Evolutionary conservation across 2,797 vertebrate species (phyloP), one percentile per base, ranked within the genome.

Genomic region (Hozukius guyotensis): DNA sequence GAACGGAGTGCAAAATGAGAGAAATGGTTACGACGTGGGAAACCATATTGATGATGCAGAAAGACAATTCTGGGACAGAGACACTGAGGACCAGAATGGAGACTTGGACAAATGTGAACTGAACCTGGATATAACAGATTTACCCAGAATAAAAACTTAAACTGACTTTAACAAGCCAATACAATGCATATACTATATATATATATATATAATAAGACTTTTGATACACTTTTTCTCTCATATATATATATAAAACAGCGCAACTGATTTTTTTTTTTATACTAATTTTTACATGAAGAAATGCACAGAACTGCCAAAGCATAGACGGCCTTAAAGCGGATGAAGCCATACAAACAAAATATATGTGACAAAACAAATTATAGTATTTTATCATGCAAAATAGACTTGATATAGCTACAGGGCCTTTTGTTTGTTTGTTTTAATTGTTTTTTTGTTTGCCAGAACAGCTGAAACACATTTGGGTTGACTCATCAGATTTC

Each of bases 141-240:
- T 94, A 88, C 84, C 92, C 24, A 89, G 85, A 78, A 92, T 92
- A 89, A 90, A 90, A 87, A 90, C 67, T 77, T 92, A 88, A 85
- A 52, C 34, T 49, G 75, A 82, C 65, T 75, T 73, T 32, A 78
- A 68, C 22, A 86, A 81, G 79, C 75, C 56, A 83, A 68, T 56
- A 27, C 62, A 83, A 86, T 84, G 66, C 83, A 82, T 87, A 85
- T 80, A 66, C 10, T 84, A 89, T 87, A 82, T 42, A 63, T 84
- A n/a, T 84, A 89, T 87, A 82, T 42, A 88, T 27, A 89, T 87
- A 84, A 66, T 34, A 71, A 87, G 64, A 74, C 52, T 70, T 85
- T 83, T 72, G 27, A 80, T 72, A 55, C 9, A 67, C 38, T 72
- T 63, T 68, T 70, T 56, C 32, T 14, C 32, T 63, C 34, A 29